These are phyloP conservation scores for Stichopus chloronotus DNA, from an alignment of 35 echinoderm and acorn worm species.

Conservation along the genomic window DNA sequence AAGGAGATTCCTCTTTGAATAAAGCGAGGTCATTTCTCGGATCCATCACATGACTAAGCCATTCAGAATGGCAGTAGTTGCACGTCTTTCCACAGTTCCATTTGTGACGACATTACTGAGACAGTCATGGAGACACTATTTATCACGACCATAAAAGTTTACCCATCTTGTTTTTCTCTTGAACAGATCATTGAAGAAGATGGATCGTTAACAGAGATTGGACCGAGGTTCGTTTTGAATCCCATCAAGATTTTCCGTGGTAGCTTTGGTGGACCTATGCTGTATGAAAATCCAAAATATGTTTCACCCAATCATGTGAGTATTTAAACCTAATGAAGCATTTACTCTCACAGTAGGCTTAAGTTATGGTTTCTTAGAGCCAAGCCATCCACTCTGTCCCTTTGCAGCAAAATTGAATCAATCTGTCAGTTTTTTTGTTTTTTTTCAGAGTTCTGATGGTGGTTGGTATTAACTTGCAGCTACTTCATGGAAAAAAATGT, in stretches of 20 bases:
- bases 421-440: too few species aligned
- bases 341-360: too few species aligned
- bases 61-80: not conserved
- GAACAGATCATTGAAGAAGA: conserved; percentile 92
- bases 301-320: conserved; percentile 88
- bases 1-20: too few species aligned
- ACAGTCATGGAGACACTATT: too few species aligned
- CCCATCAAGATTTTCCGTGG: conserved; percentile 91
- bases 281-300: conserved; percentile 95
- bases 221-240: conserved; percentile 90
- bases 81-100: not conserved
- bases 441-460: too few species aligned
- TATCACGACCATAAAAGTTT: not conserved
- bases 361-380: too few species aligned
- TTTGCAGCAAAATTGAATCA: too few species aligned
- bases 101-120: not conserved
- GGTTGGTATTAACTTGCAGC: too few species aligned
- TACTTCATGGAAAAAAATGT: too few species aligned
- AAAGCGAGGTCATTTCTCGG: too few species aligned
- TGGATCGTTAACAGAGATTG: conserved; percentile 87
- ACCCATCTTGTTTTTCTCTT: not conserved
- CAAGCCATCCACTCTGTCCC: too few species aligned
- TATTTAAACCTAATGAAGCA: not conserved
- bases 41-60: too few species aligned
- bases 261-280: conserved; percentile 85